These are phyloP conservation scores for Drosophila navojoa DNA, from an alignment of 1,140 invertebrate genomes.

Conservation along the genomic window DNA sequence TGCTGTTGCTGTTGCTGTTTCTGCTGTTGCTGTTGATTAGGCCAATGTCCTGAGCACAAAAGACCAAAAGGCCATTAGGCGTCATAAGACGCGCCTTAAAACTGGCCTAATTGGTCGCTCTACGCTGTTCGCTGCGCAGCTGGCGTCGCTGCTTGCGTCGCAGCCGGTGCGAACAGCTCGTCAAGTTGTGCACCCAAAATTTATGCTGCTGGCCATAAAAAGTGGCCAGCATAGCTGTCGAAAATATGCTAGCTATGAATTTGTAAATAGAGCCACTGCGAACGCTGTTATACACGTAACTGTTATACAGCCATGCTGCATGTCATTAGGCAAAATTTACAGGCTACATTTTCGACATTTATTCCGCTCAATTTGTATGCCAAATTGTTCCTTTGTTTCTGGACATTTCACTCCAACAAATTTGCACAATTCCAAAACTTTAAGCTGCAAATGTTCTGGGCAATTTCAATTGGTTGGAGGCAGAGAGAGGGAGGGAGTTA, in stretches of 20 bases:
- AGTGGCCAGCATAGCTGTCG: conserved; percentile 18
- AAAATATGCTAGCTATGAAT: conserved; percentile 40
- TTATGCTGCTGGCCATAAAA: conserved; percentile 31
- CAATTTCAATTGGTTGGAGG: no score
- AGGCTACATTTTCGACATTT: background rate
- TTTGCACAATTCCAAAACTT: background rate
- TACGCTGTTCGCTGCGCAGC: background rate
- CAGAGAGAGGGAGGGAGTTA: no score
- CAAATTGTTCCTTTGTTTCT: background rate
- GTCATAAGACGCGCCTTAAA: conserved; percentile 41
- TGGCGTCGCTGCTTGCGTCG: background rate
- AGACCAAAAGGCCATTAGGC: conserved; percentile 37
- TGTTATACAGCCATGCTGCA: conserved; percentile 18
- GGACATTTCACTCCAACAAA: background rate
- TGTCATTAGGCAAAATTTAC: conserved; percentile 3
- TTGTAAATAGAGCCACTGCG: conserved; percentile 14
- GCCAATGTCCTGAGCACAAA: conserved; percentile 48
- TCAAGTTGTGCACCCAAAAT: conserved; percentile 40
- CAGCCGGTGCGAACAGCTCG: background rate
- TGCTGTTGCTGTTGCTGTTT: conserved; percentile 26
- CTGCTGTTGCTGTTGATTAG: conserved; percentile 51
- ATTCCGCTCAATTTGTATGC: background rate
- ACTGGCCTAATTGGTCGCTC: conserved; percentile 62
- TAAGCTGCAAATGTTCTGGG: background rate
- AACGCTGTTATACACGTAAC: conserved; percentile 20